A percentile compares a stretch with the other conserved stretches of the same genome.
phyloP scores from a whole-genome alignment of 2,113 vertebrate species.

The Poecile atricapillus region DNA sequence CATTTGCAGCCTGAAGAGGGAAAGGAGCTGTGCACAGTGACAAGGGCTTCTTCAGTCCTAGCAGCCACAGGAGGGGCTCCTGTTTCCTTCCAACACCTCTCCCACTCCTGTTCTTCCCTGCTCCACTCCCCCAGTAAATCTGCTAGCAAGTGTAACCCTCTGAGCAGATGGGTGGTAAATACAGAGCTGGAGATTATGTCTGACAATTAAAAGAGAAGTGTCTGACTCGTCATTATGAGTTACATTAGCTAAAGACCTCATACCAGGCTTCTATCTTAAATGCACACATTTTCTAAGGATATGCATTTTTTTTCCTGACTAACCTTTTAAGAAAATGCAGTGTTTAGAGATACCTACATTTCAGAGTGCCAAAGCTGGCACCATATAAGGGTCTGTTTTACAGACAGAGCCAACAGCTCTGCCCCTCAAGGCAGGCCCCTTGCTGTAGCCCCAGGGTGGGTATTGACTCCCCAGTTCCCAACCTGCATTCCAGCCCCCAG shows the following conservation, averaged over 20 bases:
- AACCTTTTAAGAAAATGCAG: slow-evolving; percentile 8
- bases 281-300: not conserved
- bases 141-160: slow-evolving; percentile 20
- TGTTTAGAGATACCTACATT: not conserved
- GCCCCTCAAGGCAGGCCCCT: not conserved
- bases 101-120: slow-evolving; percentile 45
- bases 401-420: not conserved
- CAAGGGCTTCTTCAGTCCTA: not conserved
- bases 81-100: slow-evolving; percentile 21
- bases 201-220: slow-evolving; percentile 44
- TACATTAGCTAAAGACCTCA: not conserved
- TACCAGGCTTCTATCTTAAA: not conserved
- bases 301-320: not conserved
- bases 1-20: not conserved
- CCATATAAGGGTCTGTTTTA: slow-evolving; percentile 23
- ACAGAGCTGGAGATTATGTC: slow-evolving; percentile 25
- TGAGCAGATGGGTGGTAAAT: slow-evolving; percentile 56
- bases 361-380: not conserved
- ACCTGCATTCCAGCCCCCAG: not conserved
- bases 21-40: not conserved
- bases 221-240: not conserved
- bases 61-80: not conserved
- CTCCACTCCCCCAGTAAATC: slow-evolving; percentile 36
- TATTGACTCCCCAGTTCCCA: not conserved
- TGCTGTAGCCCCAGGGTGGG: not conserved